Base-by-base conservation (phyloP, 2,797 vertebrate genomes). In the Poecilia wingei region DNA sequence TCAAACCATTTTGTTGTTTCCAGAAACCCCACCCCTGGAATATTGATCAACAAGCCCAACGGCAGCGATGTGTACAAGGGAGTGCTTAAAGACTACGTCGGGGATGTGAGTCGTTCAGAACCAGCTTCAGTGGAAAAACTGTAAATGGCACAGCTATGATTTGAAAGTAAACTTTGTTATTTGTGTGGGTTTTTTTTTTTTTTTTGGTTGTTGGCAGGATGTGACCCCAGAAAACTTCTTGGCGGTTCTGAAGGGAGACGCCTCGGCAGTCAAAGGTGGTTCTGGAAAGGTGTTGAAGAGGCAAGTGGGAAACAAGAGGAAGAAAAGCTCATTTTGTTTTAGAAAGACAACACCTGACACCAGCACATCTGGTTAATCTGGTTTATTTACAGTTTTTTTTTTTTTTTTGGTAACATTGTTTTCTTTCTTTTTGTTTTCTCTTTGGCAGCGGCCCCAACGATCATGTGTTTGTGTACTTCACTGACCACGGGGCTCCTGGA, bases 391-490 rank as follows among this genome's bases (percentile, higher is more conserved):
- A 20, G 28, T 69, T 2, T 9, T 6, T 43, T 41, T 33, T 53
- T n/a, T 36, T n/a, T 16, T n/a, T 25, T 3, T 39, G 7, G 20
- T 81, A 41, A 85, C 51, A 6, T 43, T 18, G 12, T 45, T 51
- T 72, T 6, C 14, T 59, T 16, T 5, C 13, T 61, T 61, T 18
- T 31, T 33, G 10, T 33, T 10, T 72, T 3, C 93, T 47, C 91
- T 25, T 77, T 90, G 89, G 74, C 95, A 99, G 98, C 0, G 98
- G 98, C 3, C 97, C 98, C 76, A 93, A 96, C 12, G 98, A 99
- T 91, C 96, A 99, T 0, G 96, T 99, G 78, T 99, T 99, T 72
- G 94, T 99, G 77, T 99, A 97, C 92, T 99, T 99, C 93, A 97
- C 98, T 0, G 98, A 99, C 76, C 98, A 99, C 0, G 98, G 98